Evolutionary conservation across 2,888 invertebrate genomes (phyloP).

Genomic region (Endotricha flammealis): DNA sequence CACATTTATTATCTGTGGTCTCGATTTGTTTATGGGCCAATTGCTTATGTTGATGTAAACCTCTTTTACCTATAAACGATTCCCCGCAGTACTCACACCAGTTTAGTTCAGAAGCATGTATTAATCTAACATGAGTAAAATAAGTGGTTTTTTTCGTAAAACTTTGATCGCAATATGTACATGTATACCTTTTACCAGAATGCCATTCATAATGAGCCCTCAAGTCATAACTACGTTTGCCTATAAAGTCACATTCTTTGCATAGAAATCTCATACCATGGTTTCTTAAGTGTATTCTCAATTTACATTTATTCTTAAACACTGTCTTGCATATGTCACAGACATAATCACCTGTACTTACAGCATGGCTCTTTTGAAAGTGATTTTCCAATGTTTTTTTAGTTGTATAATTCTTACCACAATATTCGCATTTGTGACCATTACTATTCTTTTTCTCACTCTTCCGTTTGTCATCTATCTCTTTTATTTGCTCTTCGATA

Average conservation of each 20-base stretch:
- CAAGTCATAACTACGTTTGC: not conserved
- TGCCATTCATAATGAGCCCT: conserved; percentile 4
- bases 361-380: not conserved
- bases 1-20: conserved; percentile 13
- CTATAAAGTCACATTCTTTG: conserved; percentile 13
- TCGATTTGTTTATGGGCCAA: conserved; percentile 22
- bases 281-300: not conserved
- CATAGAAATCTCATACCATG: conserved; percentile 3
- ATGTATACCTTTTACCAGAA: not conserved
- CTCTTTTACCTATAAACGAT: conserved; percentile 27
- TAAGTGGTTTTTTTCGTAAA: conserved; percentile 1
- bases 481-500: conserved; percentile 3
- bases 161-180: conserved; percentile 4
- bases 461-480: too few relatives aligned
- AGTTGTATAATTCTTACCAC: conserved; percentile 1
- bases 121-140: conserved; percentile 14
- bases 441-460: too few relatives aligned
- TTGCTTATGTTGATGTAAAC: conserved; percentile 25
- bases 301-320: not conserved
- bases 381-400: not conserved
- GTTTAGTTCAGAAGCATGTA: conserved; percentile 22
- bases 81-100: conserved; percentile 32
- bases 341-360: not conserved
- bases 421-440: conserved; percentile 3
- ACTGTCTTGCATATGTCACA: conserved; percentile 3